Evolutionary conservation across 2,797 vertebrate genomes (phyloP), one percentile per base, ranked within the genome.

Genomic region (Scolopax rusticola): DNA sequence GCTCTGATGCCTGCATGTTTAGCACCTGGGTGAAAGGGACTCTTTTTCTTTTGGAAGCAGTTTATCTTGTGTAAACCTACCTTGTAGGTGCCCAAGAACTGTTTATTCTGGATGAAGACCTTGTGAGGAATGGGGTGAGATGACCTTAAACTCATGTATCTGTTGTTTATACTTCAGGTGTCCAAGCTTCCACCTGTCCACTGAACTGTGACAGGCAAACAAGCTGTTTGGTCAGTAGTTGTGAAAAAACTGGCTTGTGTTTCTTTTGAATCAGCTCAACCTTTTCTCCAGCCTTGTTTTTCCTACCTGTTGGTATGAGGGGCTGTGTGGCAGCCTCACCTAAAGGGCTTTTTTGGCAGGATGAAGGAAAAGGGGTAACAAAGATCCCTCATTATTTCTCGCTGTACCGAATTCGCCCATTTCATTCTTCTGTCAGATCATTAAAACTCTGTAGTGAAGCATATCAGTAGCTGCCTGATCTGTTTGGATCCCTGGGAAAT

Each of bases 271-370:
- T n/a, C 15, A 32, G 40, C 19, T 33, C n/a, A 57, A 53, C 7
- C 5, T 59, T 67, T 73, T 9, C n/a, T 59, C 15, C 8, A 53
- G 17, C 19, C 54, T 78, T 63, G 18, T n/a, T 56, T 83, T 69
- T 68, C 10, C 4, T 36, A 47, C 48, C 33, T 53, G 6, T 41
- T 59, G 19, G 32, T 65, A 14, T 10, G 19, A 74, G 38, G 43
- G n/a, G 15, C 28, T 8, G 14, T 1, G 19, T 43, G 70, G 12
- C 51, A 84, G 57, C 57, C 32, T 43, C 60, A 9, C 11, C 7
- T 8, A 24, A 20, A 54, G 32, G 1, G 0, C 21, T 30, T 75
- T 75, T 75, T 54, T 1, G 2, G 15, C 24, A 8, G 4, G 47
- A 76, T 12, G 12, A 51, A 56, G 36, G 28, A 32, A 60, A 59